phyloP scores from a whole-genome alignment of 2,797 vertebrate genomes.

The Chiloscyllium punctatum region DNA sequence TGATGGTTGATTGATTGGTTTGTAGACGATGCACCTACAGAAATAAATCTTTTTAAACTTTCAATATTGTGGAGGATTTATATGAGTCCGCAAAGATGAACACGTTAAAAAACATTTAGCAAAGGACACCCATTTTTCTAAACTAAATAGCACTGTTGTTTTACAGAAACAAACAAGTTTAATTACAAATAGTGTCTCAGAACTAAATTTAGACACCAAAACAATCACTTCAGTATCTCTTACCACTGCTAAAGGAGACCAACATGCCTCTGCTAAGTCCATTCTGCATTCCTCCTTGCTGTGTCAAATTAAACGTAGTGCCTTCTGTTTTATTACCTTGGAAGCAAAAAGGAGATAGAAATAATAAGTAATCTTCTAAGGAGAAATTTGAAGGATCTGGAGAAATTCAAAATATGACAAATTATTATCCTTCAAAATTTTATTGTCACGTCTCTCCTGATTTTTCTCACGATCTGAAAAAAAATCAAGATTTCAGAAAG shows the following conservation, averaged over 20 bases:
- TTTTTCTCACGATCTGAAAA: not conserved
- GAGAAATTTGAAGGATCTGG: not conserved
- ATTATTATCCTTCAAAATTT: not conserved
- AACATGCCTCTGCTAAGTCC: constrained; percentile 63
- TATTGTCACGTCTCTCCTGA: not conserved
- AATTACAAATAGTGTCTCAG: too few relatives aligned
- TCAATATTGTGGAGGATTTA: not conserved
- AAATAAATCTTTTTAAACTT: not conserved
- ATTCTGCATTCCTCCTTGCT: constrained; percentile 61
- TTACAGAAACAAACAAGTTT: not conserved
- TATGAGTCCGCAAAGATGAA: not conserved
- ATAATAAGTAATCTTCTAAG: not conserved
- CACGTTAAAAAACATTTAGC: not conserved
- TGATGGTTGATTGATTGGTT: constrained; percentile 58
- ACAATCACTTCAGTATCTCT: not conserved
- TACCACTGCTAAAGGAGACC: constrained; percentile 39
- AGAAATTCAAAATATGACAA: not conserved
- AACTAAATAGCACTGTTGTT: not conserved
- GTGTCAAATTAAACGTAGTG: constrained; percentile 54
- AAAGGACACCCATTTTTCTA: not conserved
- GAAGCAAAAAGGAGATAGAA: not conserved
- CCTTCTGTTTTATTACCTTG: constrained; percentile 59
- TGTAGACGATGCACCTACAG: constrained; percentile 53
- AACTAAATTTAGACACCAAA: not conserved
- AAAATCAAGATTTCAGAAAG: too few relatives aligned